A percentile compares a stretch with the other conserved stretches of the same genome.
Evolutionary conservation across 1,140 invertebrate genomes (phyloP).

Genomic region (Campoletis sonorensis): DNA sequence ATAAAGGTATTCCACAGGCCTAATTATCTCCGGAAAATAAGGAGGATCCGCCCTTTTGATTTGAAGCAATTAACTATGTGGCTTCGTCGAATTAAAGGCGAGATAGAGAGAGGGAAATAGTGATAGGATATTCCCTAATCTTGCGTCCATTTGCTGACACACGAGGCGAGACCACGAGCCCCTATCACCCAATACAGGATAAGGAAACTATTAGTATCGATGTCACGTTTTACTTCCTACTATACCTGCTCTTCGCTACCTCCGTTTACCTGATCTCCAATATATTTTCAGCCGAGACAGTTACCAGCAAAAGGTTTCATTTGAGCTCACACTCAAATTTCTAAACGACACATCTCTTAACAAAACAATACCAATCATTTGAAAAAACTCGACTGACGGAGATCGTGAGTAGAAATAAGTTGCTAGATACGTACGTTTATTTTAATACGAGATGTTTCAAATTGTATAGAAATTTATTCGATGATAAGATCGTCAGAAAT

Average conservation of each 20-base stretch:
- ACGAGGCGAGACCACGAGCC: not conserved
- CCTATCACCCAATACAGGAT: constrained; percentile 35
- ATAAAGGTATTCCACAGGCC: not conserved
- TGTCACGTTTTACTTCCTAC: constrained; percentile 54
- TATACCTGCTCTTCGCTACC: constrained; percentile 13
- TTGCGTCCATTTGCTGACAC: constrained; percentile 27
- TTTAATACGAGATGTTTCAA: no score
- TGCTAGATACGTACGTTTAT: no score
- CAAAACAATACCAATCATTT: no score
- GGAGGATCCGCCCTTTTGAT: not conserved
- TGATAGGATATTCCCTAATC: constrained; percentile 8
- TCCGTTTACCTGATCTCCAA: not conserved
- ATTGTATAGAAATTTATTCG: no score
- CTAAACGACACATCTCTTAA: no score
- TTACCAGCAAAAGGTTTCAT: not conserved
- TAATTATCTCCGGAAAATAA: not conserved
- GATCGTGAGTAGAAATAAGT: no score
- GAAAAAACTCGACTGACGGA: no score
- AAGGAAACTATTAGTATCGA: constrained; percentile 54
- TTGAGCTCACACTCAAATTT: no score
- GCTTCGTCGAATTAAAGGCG: not conserved
- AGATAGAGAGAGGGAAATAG: not conserved
- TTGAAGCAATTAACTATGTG: not conserved
- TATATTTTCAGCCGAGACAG: not conserved
- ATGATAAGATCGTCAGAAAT: no score